These are phyloP conservation scores for Kryptolebias marmoratus DNA, from an alignment of 2,113 vertebrate genomes.

Conservation along the genomic window DNA sequence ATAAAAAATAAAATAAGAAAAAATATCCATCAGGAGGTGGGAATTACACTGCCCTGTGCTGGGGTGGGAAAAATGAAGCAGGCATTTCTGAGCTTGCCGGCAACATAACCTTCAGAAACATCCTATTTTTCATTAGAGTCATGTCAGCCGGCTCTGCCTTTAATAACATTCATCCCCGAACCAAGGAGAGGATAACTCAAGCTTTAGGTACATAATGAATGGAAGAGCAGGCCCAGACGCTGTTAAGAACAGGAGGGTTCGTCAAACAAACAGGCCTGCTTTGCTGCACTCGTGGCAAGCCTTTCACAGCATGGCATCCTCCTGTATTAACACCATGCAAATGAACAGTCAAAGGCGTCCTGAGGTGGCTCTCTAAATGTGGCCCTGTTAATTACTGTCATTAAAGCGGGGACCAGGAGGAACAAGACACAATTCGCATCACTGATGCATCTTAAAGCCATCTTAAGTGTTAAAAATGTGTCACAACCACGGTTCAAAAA, in stretches of 20 bases:
- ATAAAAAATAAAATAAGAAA: constrained; percentile 75
- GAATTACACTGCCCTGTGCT: constrained; percentile 80
- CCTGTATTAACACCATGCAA: constrained; percentile 87
- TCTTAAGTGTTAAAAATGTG: constrained; percentile 92
- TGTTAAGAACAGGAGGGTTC: constrained; percentile 70
- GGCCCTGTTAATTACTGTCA: constrained; percentile 95
- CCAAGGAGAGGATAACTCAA: constrained; percentile 84
- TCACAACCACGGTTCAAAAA: constrained; percentile 89
- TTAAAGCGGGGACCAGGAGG: constrained; percentile 85
- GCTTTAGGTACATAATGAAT: constrained; percentile 87
- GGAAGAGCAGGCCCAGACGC: constrained; percentile 73
- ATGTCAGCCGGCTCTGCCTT: constrained; percentile 82
- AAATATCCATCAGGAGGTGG: constrained; percentile 84
- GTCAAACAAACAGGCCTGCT: constrained; percentile 69
- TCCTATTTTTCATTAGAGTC: constrained; percentile 86
- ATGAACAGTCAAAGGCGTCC: constrained; percentile 90
- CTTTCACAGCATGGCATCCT: constrained; percentile 83
- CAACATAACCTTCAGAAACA: constrained; percentile 86
- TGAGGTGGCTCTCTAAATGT: constrained; percentile 88
- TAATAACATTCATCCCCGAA: constrained; percentile 85
- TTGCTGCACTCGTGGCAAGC: constrained; percentile 78
- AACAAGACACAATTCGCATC: constrained; percentile 92
- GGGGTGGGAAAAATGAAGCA: constrained; percentile 78
- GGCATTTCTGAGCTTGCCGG: constrained; percentile 80
- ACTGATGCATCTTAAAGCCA: constrained; percentile 96